phyloP scores from a whole-genome alignment of 2,797 vertebrate species.

The Falco rusticolus region DNA sequence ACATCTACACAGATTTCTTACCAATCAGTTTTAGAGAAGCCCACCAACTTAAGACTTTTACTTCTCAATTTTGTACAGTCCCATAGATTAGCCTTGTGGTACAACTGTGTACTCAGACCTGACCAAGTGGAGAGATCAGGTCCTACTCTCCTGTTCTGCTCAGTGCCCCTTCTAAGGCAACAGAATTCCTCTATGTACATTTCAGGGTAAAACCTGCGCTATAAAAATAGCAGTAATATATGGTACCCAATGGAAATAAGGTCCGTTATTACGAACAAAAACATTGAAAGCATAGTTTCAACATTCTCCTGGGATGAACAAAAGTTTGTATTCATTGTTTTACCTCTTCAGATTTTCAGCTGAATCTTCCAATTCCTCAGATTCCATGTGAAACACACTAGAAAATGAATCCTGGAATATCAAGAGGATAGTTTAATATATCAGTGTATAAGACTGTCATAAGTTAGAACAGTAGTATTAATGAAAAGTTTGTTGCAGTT shows the following conservation, averaged over 20 bases:
- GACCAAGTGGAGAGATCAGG: background rate
- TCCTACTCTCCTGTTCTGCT: background rate
- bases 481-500: background rate
- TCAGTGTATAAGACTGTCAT: background rate
- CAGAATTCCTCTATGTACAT: background rate
- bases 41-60: background rate
- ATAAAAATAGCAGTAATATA: background rate
- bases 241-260: background rate
- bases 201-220: background rate
- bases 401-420: slow-evolving; percentile 92
- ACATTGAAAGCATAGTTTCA: background rate
- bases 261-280: background rate
- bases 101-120: background rate
- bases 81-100: background rate
- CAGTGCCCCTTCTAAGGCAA: background rate
- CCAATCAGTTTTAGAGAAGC: background rate
- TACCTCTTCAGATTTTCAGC: slow-evolving; percentile 87
- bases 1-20: background rate
- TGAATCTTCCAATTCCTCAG: slow-evolving; percentile 83
- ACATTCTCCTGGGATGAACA: background rate
- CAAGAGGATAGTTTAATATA: background rate
- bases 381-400: slow-evolving; percentile 96
- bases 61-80: background rate
- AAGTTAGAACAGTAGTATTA: background rate
- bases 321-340: slow-evolving; percentile 9